phyloP scores from a whole-genome alignment of 1,140 invertebrate species.

The Panulirus ornatus region DNA sequence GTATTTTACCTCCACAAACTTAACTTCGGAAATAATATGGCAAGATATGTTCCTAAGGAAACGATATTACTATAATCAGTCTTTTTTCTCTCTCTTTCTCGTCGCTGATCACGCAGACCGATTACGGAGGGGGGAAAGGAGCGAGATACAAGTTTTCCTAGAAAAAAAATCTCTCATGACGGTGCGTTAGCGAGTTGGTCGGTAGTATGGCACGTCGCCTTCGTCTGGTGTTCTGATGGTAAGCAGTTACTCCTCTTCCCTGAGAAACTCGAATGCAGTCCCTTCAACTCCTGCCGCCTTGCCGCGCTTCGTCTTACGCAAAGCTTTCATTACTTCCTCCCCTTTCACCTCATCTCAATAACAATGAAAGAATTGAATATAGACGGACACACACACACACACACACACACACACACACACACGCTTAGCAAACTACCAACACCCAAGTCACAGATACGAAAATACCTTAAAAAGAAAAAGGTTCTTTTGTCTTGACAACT shows the following conservation, averaged over 20 bases:
- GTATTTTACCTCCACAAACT: background rate
- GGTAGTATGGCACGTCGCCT: background rate
- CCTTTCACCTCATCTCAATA: too few species aligned
- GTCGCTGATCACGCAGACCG: background rate
- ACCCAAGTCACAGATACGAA: too few species aligned
- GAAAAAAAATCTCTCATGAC: background rate
- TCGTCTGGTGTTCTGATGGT: background rate
- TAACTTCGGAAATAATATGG: too few species aligned
- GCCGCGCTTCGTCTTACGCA: too few species aligned
- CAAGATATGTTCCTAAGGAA: background rate
- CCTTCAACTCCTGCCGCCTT: too few species aligned
- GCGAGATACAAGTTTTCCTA: slow-evolving; percentile 10
- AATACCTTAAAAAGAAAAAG: too few species aligned
- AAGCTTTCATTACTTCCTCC: too few species aligned
- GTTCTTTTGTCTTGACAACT: too few species aligned
- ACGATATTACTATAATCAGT: slow-evolving; percentile 18
- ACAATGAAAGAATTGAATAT: background rate
- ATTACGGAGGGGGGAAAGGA: slow-evolving; percentile 13
- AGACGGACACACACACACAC: background rate
- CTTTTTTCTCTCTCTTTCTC: slow-evolving; percentile 15
- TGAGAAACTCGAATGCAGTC: too few species aligned
- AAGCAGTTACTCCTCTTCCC: background rate
- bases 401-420: slow-evolving; percentile 9
- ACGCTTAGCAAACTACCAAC: background rate
- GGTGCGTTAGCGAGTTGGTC: background rate